These are phyloP conservation scores for Psammodynastes pulverulentus DNA, from an alignment of 2,113 vertebrate species.

Conservation along the genomic window DNA sequence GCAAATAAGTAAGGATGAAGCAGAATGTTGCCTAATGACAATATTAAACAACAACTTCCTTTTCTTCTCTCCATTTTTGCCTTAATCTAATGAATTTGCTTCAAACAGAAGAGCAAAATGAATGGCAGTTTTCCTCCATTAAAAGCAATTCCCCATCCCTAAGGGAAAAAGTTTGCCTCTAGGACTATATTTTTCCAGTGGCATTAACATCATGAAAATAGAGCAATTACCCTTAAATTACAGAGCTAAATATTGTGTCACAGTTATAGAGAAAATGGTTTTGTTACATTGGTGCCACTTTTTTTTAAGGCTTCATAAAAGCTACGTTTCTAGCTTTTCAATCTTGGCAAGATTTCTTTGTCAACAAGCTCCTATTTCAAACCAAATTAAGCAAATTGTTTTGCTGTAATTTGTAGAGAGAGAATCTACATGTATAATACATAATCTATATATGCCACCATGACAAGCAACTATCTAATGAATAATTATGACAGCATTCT, in stretches of 20 bases:
- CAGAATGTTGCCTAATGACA: slow-evolving; percentile 48
- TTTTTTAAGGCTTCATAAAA: slow-evolving; percentile 60
- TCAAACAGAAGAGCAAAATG: slow-evolving; percentile 15
- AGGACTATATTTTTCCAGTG: slow-evolving; percentile 66
- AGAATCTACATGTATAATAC: neutral
- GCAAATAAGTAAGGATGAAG: slow-evolving; percentile 38
- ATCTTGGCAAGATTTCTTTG: slow-evolving; percentile 64
- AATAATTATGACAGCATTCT: neutral
- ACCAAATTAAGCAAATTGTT: slow-evolving; percentile 47
- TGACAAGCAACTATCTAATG: neutral
- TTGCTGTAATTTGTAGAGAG: neutral
- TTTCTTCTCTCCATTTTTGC: slow-evolving; percentile 32
- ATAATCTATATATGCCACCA: neutral
- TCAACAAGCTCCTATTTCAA: slow-evolving; percentile 64
- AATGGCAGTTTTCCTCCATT: slow-evolving; percentile 32
- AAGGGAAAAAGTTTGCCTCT: slow-evolving; percentile 47
- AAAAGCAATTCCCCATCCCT: slow-evolving; percentile 31
- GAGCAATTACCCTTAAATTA: slow-evolving; percentile 65
- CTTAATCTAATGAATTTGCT: slow-evolving; percentile 32
- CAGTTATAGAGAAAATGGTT: slow-evolving; percentile 59
- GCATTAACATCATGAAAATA: slow-evolving; percentile 63
- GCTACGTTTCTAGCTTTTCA: slow-evolving; percentile 50
- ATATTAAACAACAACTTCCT: slow-evolving; percentile 42
- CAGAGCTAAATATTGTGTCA: slow-evolving; percentile 75
- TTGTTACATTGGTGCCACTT: slow-evolving; percentile 61